Percentiles rank a stretch among this genome's conserved stretches.
phyloP scores from a whole-genome alignment of 2,888 invertebrate genomes.

The Embidobia sp. region DNA sequence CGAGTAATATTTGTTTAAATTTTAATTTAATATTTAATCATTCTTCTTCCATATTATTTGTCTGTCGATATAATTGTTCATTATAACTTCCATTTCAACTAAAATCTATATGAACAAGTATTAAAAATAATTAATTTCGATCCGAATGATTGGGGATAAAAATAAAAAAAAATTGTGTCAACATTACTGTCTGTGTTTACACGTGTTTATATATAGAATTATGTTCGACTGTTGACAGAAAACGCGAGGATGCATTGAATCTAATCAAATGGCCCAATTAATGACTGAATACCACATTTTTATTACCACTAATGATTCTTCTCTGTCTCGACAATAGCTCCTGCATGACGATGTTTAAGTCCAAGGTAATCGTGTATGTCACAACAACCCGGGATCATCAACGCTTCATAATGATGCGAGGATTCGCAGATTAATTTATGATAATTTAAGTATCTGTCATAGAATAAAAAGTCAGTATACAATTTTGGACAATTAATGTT shows the following conservation, averaged over 20 bases:
- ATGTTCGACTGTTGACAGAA: background rate
- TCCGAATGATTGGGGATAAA: too few relatives aligned
- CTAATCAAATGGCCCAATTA: conserved; percentile 56
- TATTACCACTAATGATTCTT: conserved; percentile 48
- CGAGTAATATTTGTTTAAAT: too few relatives aligned
- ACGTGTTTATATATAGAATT: conserved; percentile 18
- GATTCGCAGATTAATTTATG: conserved; percentile 47
- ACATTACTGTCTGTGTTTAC: conserved; percentile 1
- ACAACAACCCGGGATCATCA: conserved; percentile 68
- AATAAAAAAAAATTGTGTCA: conserved; percentile 26
- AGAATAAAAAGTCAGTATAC: background rate
- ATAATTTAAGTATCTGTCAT: conserved; percentile 13
- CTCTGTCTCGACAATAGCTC: conserved; percentile 63
- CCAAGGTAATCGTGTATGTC: conserved; percentile 80
- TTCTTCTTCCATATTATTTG: too few relatives aligned
- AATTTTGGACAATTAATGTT: conserved; percentile 19
- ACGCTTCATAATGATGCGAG: conserved; percentile 36
- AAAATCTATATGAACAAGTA: too few relatives aligned
- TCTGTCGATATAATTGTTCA: too few relatives aligned
- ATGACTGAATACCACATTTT: conserved; percentile 58
- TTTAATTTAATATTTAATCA: too few relatives aligned
- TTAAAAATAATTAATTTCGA: too few relatives aligned
- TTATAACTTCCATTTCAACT: too few relatives aligned
- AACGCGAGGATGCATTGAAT: conserved; percentile 22
- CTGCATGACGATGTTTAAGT: conserved; percentile 70